phyloP scores from a whole-genome alignment of 53 echinoderm and acorn worm genomes.

The Patiria pectinifera region DNA sequence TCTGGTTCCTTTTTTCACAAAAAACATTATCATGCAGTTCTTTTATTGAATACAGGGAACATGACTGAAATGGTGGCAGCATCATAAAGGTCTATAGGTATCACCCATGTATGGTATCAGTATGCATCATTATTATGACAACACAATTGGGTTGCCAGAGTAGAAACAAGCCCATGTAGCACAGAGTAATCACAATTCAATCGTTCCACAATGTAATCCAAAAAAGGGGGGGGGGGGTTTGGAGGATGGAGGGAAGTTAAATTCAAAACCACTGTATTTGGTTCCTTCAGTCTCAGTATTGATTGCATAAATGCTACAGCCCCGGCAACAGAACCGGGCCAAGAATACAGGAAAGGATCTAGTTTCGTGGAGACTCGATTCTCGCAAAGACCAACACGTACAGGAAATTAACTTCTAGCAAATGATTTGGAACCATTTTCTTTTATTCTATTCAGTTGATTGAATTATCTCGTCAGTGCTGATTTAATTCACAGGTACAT shows the following conservation, averaged over 20 bases:
- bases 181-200: too few relatives aligned
- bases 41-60: too few relatives aligned
- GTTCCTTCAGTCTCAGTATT: slow-evolving; percentile 21
- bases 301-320: neutral
- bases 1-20: too few relatives aligned
- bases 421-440: slow-evolving; percentile 9
- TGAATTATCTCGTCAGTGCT: neutral
- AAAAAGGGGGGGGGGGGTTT: neutral
- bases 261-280: neutral
- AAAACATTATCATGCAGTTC: too few relatives aligned
- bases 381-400: neutral
- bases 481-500: neutral
- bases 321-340: neutral
- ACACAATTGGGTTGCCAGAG: too few relatives aligned
- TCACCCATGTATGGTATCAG: too few relatives aligned
- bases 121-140: too few relatives aligned
- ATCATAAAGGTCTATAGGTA: too few relatives aligned
- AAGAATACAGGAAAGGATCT: slow-evolving; percentile 35
- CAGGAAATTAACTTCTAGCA: slow-evolving; percentile 53
- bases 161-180: too few relatives aligned
- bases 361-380: slow-evolving; percentile 11
- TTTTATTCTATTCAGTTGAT: slow-evolving; percentile 11
- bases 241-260: too few relatives aligned
- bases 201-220: neutral
- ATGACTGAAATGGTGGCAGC: too few relatives aligned